Evolutionary conservation across 2,888 invertebrate genomes (phyloP), one percentile per base, ranked within the genome.

Genomic region (Cerastis rubricosa): DNA sequence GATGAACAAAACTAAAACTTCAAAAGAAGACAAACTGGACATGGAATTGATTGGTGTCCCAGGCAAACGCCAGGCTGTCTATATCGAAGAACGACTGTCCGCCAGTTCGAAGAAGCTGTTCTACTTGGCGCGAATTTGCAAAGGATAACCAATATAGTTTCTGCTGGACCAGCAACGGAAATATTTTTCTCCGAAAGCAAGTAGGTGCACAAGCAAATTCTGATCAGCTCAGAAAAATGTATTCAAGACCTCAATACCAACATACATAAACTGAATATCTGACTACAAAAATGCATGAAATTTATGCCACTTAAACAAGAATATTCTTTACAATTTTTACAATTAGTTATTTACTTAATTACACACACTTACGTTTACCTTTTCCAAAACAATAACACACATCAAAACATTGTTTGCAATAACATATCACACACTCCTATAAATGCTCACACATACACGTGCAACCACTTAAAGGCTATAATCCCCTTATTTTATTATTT

Each of bases 161-260:
- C 35, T 35, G 35, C 35, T 35, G 57, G 57, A 69, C 19, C 40
- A 57, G 25, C 25, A 57, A 69, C n/a, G 54, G 69, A 25, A 69
- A 69, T 43, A 57, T 69, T 25, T 69, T 69, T 11, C 43, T 69
- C n/a, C 69, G 69, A 1, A 69, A 69, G 19, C 43, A 69, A 57
- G 43, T 40, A 29, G 69, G 69, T 43, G 69, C n/a, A 69, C 57
- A 69, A 69, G 43, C 69, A 69, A 43, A 43, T 69, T 11, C 12
- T 69, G n/a, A 69, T 69, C 43, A 4, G 19, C 19, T 57, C 69
- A 43, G 69, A 69, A 69, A 69, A 57, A 43, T 57, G 25, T 45
- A 4, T 69, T 2, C 71, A 71, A 22, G 29, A 71, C 14, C 61
- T 61, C 17, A 69, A 43, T 25, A 0, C 25, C 25, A 25, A 57